Evolutionary conservation across 2,888 invertebrate species (phyloP).

Genomic region (Auanema sp.): DNA sequence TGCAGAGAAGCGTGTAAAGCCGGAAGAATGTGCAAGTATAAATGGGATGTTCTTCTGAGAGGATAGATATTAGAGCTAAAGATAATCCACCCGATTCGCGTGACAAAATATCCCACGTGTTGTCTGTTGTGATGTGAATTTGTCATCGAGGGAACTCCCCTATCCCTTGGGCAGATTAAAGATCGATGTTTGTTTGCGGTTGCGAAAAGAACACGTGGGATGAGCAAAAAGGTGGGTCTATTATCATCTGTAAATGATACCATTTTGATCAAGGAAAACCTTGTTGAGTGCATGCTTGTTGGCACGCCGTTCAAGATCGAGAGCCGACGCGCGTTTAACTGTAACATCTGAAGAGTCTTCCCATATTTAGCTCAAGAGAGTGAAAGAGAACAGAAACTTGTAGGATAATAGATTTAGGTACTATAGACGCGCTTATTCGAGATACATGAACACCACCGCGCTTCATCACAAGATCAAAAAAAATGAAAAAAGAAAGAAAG

Average conservation of each 20-base stretch:
- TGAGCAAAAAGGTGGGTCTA: background rate
- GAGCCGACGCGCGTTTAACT: constrained; percentile 8
- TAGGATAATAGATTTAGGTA: background rate
- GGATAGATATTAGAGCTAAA: too few species aligned
- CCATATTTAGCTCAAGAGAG: background rate
- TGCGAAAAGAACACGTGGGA: constrained; percentile 4
- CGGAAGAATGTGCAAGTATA: too few species aligned
- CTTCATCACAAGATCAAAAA: background rate
- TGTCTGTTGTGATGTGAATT: too few species aligned
- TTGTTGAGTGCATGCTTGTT: constrained; percentile 13
- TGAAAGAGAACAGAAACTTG: background rate
- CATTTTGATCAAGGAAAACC: constrained; percentile 10
- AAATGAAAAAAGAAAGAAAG: background rate
- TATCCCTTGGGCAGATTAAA: constrained; percentile 5
- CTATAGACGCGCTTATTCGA: background rate
- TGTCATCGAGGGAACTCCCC: too few species aligned
- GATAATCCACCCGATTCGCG: too few species aligned
- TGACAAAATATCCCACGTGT: too few species aligned
- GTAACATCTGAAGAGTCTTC: too few species aligned
- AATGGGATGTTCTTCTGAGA: too few species aligned
- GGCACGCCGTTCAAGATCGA: constrained; percentile 8
- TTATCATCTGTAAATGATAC: background rate
- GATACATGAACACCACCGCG: background rate
- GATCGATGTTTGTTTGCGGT: constrained; percentile 3
- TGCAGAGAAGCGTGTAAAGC: too few species aligned